Conservation (phyloP, 2,113 vertebrate genomes). For the Baryphthengus martii region DNA sequence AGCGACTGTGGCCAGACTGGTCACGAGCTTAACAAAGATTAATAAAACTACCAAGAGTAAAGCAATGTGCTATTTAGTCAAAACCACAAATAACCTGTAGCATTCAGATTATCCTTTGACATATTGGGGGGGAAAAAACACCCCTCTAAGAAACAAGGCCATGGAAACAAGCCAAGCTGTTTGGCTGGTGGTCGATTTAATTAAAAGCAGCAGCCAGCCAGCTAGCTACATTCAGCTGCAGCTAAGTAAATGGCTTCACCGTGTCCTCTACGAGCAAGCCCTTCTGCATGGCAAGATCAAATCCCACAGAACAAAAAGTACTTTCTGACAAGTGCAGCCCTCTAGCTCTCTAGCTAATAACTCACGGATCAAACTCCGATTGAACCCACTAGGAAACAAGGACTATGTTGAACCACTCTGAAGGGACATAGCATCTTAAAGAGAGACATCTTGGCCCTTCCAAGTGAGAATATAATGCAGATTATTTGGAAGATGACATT, state of each 20-base stretch:
- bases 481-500: neutral
- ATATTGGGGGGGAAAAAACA: neutral
- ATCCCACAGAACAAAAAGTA: neutral
- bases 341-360: neutral
- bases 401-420: neutral
- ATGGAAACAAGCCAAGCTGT: neutral
- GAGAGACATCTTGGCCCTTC: neutral
- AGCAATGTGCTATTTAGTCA: neutral
- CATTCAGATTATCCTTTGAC: neutral
- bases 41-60: neutral
- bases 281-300: neutral
- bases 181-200: conserved; percentile 16
- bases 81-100: neutral
- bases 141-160: neutral
- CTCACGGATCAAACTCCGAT: neutral
- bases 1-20: neutral
- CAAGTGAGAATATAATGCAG: neutral
- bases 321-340: neutral
- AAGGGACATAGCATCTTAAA: neutral
- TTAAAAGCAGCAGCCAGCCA: conserved; percentile 27
- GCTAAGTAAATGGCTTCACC: neutral
- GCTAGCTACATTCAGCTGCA: neutral
- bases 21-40: neutral
- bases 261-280: neutral
- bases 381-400: neutral